Percentiles rank a stretch among this genome's conserved stretches.
Conservation (phyloP, 1,140 invertebrate genomes). For the Galleria mellonella region DNA sequence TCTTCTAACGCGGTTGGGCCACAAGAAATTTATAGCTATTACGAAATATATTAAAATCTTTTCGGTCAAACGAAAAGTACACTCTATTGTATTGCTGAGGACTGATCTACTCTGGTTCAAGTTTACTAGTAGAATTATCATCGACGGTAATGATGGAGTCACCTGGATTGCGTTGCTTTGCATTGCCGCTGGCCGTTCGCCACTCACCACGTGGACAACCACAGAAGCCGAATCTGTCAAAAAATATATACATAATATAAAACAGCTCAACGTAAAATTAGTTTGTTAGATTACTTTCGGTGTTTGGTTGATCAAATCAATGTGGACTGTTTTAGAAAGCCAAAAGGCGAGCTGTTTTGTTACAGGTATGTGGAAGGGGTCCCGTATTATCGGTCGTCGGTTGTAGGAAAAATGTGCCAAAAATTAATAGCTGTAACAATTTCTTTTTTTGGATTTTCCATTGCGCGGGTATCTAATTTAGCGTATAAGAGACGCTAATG, state of each 20-base stretch:
- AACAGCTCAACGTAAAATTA: no score
- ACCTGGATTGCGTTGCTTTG: constrained; percentile 75
- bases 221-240: constrained; percentile 78
- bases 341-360: no score
- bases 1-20: constrained; percentile 8
- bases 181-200: constrained; percentile 85
- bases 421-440: no score
- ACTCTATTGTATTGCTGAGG: constrained; percentile 5
- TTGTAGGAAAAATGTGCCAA: no score
- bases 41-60: constrained; percentile 11
- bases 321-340: no score
- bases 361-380: no score
- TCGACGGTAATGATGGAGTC: constrained; percentile 38
- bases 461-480: no score
- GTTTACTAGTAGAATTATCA: constrained; percentile 20
- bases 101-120: constrained; percentile 23
- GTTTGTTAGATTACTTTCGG: no score
- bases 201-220: constrained; percentile 79
- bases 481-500: no score
- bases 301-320: no score
- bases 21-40: constrained; percentile 9
- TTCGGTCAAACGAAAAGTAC: constrained; percentile 7
- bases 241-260: constrained; percentile 6
- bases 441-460: no score
- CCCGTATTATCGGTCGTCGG: no score